A percentile compares a stretch with the other conserved stretches of the same genome.
Conservation (phyloP, 2,888 invertebrate species). For the Electrophaes corylata region DNA sequence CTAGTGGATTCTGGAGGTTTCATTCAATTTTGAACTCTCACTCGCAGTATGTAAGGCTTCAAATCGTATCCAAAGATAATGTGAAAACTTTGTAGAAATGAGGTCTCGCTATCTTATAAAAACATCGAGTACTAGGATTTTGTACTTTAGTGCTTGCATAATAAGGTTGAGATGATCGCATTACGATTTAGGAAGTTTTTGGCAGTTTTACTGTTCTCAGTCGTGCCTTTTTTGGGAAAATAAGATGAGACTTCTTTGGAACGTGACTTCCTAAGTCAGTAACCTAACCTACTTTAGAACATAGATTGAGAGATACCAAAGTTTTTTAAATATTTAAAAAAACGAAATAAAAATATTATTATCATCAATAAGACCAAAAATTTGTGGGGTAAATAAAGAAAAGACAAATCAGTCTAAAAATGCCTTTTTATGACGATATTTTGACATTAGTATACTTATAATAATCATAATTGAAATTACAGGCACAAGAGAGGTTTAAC, state of each 20-base stretch:
- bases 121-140: conserved; percentile 18
- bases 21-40: conserved; percentile 24
- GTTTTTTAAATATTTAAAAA: no score
- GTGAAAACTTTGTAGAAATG: conserved; percentile 33
- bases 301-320: no score
- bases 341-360: no score
- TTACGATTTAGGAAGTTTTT: conserved; percentile 38
- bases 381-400: no score
- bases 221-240: conserved; percentile 46
- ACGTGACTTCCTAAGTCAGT: conserved; percentile 41
- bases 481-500: no score
- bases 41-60: neutral
- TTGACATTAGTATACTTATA: no score
- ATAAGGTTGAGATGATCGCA: conserved; percentile 21
- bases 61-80: conserved; percentile 21
- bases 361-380: no score
- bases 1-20: conserved; percentile 38
- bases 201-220: conserved; percentile 40
- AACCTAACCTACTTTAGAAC: no score
- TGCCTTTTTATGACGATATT: no score
- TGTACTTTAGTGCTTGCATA: conserved; percentile 14
- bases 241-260: conserved; percentile 42
- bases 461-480: no score
- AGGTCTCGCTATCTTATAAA: conserved; percentile 11
- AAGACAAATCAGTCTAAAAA: no score